A percentile compares a stretch with the other conserved stretches of the same genome.
phyloP scores from a whole-genome alignment of 1,140 invertebrate genomes.

The Drosophila parabipectinata region DNA sequence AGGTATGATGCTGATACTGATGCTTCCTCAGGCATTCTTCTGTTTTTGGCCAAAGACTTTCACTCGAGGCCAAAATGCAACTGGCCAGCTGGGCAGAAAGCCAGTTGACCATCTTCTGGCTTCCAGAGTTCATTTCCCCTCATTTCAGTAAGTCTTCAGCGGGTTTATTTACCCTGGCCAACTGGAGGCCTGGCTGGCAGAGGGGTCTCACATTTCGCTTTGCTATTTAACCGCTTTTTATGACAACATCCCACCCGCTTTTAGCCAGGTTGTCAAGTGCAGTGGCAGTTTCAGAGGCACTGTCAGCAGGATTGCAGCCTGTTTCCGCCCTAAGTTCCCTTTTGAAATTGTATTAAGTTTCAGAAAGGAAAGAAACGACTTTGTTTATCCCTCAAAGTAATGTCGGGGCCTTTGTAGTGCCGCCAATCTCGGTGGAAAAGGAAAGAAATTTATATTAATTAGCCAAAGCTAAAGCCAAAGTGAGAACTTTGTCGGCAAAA shows the following conservation, averaged over 20 bases:
- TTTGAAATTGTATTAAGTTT: conserved; percentile 75
- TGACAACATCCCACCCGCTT: conserved; percentile 40
- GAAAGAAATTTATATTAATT: conserved; percentile 48
- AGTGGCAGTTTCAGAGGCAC: conserved; percentile 45
- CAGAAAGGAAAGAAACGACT: conserved; percentile 43
- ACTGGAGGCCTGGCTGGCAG: too few relatives aligned
- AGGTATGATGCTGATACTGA: conserved; percentile 1
- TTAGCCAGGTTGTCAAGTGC: conserved; percentile 58
- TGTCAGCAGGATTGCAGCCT: conserved; percentile 61
- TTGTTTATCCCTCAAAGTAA: conserved; percentile 48
- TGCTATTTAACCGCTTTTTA: conserved; percentile 53
- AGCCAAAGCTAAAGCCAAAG: conserved; percentile 16
- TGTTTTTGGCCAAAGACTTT: conserved; percentile 17
- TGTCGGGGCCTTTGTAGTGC: conserved; percentile 54
- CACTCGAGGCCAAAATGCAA: neutral
- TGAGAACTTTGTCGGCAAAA: conserved; percentile 16
- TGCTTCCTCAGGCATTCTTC: conserved; percentile 2
- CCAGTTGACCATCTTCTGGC: conserved; percentile 12
- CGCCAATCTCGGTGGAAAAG: conserved; percentile 43
- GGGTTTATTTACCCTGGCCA: conserved; percentile 39
- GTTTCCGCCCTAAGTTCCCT: conserved; percentile 35
- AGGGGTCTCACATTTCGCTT: conserved; percentile 60
- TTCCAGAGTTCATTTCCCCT: conserved; percentile 19
- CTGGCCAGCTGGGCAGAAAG: neutral
- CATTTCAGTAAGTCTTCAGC: conserved; percentile 17